Base-by-base conservation (phyloP, 1,140 invertebrate species). In the Gryllus bimaculatus region DNA sequence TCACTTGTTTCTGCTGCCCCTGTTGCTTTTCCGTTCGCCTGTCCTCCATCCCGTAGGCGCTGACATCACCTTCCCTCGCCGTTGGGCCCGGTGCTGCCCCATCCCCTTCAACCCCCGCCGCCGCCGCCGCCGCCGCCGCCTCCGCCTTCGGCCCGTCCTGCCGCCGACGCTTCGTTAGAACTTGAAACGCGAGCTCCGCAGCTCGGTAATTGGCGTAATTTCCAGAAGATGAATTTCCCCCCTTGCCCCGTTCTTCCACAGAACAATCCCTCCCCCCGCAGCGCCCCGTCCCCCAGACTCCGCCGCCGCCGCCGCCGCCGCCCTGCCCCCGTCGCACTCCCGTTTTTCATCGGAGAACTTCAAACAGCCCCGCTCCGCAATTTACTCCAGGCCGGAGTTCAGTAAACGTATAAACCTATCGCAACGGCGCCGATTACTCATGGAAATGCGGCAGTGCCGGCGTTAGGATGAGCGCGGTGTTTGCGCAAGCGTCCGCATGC, bases 381-480 rank as follows among this genome's bases (percentile, higher is more conserved):
- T 66, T 66, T 66, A 66, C 10, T 66, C 18, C 18, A 18, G 54
- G 18, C 54, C 54, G 54, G 54, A 66, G 54, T 66, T 66, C 54
- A 66, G 54, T 66, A 66, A 66, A 66, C 54, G 54, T 66, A 66
- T 66, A 66, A 66, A 66, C 54, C 54, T 66, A 66, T 66, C 54
- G 54, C 10, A 10, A 18, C 54, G 54, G 10, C 18, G 54, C 18
- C 54, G 18, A 66, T 66, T 66, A 66, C 54, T 66, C 54, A 66
- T 66, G 54, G 54, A 13, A 66, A 66, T 66, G 54, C 54, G 54
- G 18, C 10, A 18, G 10, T 7, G 10, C 54, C 18, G 10, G 10
- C 54, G 10, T 10, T 66, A 66, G 54, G 54, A 66, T 66, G 10
- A 66, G 26, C 26, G 26, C 26, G 26, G 1, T 39, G 26, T 39